Percentiles rank a stretch among this genome's conserved stretches.
phyloP scores from a whole-genome alignment of 1,140 invertebrate genomes.

The Aphaenogaster rudis region DNA sequence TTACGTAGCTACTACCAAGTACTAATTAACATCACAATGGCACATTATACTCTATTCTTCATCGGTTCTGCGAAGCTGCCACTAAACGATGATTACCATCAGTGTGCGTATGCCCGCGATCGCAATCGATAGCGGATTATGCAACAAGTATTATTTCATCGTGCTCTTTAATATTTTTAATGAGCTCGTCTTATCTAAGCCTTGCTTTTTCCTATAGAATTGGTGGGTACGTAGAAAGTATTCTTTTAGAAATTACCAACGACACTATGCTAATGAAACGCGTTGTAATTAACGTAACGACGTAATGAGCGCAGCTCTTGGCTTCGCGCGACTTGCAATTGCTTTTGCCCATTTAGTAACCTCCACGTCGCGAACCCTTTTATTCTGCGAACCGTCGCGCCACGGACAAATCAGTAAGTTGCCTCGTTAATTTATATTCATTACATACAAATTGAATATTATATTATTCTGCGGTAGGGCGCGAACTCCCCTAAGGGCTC shows the following conservation, averaged over 20 bases:
- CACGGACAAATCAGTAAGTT: slow-evolving; percentile 54
- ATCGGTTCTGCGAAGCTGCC: slow-evolving; percentile 35
- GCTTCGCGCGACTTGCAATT: slow-evolving; percentile 11
- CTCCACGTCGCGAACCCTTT: slow-evolving; percentile 33
- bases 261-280: background rate
- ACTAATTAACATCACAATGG: slow-evolving; percentile 71
- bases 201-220: background rate
- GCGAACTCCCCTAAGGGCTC: slow-evolving; percentile 63
- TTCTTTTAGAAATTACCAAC: background rate
- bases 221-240: background rate
- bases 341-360: slow-evolving; percentile 15
- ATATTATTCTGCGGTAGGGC: slow-evolving; percentile 58
- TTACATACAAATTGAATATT: slow-evolving; percentile 75
- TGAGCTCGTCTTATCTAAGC: background rate
- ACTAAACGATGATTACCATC: slow-evolving; percentile 24
- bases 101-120: slow-evolving; percentile 9
- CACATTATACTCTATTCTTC: slow-evolving; percentile 45
- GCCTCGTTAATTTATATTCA: slow-evolving; percentile 74
- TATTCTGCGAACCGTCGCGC: background rate
- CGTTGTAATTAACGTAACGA: background rate
- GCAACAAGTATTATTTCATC: slow-evolving; percentile 42
- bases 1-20: slow-evolving; percentile 59
- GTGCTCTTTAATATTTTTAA: background rate
- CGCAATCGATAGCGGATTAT: slow-evolving; percentile 42
- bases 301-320: background rate